phyloP scores from a whole-genome alignment of 2,113 vertebrate genomes.

The Cynopterus brachyotis region DNA sequence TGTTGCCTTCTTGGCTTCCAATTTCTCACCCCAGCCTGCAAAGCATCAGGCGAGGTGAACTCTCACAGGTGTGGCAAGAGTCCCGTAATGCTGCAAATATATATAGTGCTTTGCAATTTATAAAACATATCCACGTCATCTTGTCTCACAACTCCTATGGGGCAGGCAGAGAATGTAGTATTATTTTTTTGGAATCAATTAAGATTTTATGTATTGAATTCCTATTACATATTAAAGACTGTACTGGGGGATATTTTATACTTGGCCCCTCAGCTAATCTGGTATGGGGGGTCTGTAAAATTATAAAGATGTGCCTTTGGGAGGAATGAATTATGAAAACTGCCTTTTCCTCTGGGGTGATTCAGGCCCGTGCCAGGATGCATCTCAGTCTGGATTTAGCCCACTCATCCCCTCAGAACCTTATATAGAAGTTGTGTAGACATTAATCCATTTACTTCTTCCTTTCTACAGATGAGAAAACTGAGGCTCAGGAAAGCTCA shows the following conservation, averaged over 20 bases:
- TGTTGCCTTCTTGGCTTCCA: background rate
- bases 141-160: background rate
- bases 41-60: background rate
- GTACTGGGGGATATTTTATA: background rate
- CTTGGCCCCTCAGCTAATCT: background rate
- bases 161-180: no score
- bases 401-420: background rate
- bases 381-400: background rate
- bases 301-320: background rate
- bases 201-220: background rate
- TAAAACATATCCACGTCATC: fast-evolving
- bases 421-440: background rate
- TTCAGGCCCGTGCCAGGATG: background rate
- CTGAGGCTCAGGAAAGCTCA: background rate
- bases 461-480: background rate
- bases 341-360: background rate
- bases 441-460: background rate
- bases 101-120: background rate
- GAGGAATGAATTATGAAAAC: background rate
- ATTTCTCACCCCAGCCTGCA: background rate
- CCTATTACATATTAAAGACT: background rate
- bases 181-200: background rate
- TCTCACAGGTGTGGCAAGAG: background rate
- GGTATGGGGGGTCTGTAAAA: background rate
- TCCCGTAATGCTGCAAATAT: no score